These are phyloP conservation scores for Crotalus horridus DNA, from an alignment of 2,113 vertebrate genomes.

Conservation along the genomic window DNA sequence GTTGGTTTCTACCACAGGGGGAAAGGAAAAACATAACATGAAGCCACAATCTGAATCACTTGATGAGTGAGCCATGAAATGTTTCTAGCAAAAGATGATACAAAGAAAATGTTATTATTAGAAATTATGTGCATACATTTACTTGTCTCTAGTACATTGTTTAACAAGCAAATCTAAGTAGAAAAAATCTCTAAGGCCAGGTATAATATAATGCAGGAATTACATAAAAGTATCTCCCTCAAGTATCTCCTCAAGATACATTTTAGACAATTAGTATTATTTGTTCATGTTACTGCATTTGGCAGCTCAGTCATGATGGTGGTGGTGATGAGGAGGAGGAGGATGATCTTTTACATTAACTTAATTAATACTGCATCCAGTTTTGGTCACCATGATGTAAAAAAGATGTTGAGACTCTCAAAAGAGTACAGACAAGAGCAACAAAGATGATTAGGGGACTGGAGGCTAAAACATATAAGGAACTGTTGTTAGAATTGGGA, in stretches of 20 bases:
- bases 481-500: no score
- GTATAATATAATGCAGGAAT: slow-evolving; percentile 33
- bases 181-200: slow-evolving; percentile 32
- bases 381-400: no score
- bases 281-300: not conserved
- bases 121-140: slow-evolving; percentile 38
- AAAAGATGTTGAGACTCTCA: no score
- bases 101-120: slow-evolving; percentile 38
- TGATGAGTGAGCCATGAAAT: slow-evolving; percentile 33
- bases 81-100: slow-evolving; percentile 27
- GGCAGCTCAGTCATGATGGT: not conserved
- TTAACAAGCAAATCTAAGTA: slow-evolving; percentile 35
- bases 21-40: slow-evolving; percentile 34
- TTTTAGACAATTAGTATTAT: not conserved
- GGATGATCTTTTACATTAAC: not conserved
- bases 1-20: slow-evolving; percentile 31
- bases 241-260: slow-evolving; percentile 3
- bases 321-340: not conserved
- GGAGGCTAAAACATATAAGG: no score
- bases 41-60: slow-evolving; percentile 36
- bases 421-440: no score
- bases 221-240: slow-evolving; percentile 38
- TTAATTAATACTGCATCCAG: no score
- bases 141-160: slow-evolving; percentile 41
- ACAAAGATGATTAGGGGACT: no score